Conservation (phyloP, 2,797 vertebrate species). For the Hippoglossus hippoglossus region DNA sequence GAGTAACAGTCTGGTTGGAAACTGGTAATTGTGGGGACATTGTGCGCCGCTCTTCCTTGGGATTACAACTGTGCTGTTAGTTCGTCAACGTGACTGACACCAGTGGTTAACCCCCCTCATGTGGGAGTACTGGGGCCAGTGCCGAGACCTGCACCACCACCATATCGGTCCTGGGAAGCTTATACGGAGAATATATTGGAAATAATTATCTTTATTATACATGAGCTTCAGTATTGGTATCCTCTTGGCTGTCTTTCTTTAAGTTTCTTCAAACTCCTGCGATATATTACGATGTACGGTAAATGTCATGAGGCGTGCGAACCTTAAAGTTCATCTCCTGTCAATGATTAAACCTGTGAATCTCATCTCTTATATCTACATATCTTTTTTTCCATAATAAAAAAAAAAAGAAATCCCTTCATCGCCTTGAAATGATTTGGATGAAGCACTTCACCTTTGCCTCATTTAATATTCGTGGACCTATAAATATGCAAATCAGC, state of each 20-base stretch:
- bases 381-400: not conserved
- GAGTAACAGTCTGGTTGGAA: too few relatives aligned
- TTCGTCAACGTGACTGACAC: too few relatives aligned
- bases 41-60: too few relatives aligned
- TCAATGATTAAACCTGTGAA: not conserved
- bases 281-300: not conserved
- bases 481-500: not conserved
- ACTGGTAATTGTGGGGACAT: too few relatives aligned
- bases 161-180: too few relatives aligned
- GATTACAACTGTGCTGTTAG: too few relatives aligned
- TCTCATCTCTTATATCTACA: not conserved
- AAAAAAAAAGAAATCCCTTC: not conserved
- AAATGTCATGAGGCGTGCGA: not conserved
- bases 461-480: not conserved
- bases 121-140: too few relatives aligned
- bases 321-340: slow-evolving; percentile 1
- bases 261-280: not conserved
- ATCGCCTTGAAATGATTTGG: not conserved
- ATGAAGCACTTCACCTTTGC: not conserved
- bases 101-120: not conserved
- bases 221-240: too few relatives aligned
- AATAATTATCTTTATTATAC: too few relatives aligned
- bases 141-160: too few relatives aligned
- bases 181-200: too few relatives aligned
- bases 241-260: not conserved